Evolutionary conservation across 2,797 vertebrate genomes (phyloP).

Genomic region (Xiphorhynchus erythropygius): DNA sequence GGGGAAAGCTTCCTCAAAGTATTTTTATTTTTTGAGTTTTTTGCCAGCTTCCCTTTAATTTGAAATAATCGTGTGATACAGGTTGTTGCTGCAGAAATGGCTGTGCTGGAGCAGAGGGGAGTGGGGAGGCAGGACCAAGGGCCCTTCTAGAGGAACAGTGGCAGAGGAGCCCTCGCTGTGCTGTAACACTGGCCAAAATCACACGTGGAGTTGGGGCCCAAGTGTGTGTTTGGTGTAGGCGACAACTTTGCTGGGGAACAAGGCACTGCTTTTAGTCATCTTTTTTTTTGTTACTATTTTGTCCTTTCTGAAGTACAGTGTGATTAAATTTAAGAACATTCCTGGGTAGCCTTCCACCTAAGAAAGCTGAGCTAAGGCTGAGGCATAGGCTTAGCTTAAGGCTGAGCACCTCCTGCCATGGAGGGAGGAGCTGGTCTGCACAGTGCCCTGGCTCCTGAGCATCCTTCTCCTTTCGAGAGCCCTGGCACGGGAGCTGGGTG

Average conservation of each 20-base stretch:
- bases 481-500: fast-evolving
- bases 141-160: fast-evolving
- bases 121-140: fast-evolving
- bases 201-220: neutral
- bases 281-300: neutral
- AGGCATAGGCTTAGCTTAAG: neutral
- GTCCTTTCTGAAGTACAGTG: neutral
- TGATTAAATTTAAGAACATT: neutral
- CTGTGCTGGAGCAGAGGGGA: neutral
- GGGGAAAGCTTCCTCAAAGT: neutral
- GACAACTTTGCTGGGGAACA: neutral
- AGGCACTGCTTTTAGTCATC: neutral
- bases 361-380: neutral
- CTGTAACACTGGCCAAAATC: neutral
- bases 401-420: neutral
- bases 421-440: neutral
- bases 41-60: neutral
- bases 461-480: neutral
- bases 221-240: neutral
- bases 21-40: neutral
- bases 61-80: fast-evolving
- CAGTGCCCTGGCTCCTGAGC: neutral
- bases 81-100: neutral
- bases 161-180: neutral
- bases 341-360: no score